phyloP scores from a whole-genome alignment of 1,140 invertebrate genomes.

The Cecropterus lyciades region DNA sequence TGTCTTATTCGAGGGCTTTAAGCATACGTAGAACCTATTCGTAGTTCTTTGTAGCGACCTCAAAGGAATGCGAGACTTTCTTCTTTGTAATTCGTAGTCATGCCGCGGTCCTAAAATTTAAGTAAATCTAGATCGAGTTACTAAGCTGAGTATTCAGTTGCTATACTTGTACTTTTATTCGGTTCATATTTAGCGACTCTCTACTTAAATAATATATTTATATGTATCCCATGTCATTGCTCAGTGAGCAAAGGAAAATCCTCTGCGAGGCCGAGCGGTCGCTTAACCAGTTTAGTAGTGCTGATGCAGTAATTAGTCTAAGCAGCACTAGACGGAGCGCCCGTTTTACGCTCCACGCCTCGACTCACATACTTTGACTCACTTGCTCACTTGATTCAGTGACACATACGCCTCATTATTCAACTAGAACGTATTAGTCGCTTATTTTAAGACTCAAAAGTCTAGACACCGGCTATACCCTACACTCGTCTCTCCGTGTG shows the following conservation, averaged over 20 bases:
- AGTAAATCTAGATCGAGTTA: too few relatives aligned
- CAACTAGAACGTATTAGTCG: conserved; percentile 49
- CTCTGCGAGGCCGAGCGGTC: conserved; percentile 37
- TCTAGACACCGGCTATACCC: conserved; percentile 48
- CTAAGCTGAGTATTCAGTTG: too few relatives aligned
- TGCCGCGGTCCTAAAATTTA: too few relatives aligned
- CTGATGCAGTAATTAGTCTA: conserved; percentile 74
- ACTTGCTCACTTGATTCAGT: conserved; percentile 52
- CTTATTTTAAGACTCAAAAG: conserved; percentile 44
- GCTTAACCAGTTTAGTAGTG: conserved; percentile 64
- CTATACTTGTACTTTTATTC: too few relatives aligned
- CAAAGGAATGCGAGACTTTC: too few relatives aligned
- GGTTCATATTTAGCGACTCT: too few relatives aligned
- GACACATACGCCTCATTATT: conserved; percentile 55
- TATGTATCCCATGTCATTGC: conserved; percentile 12
- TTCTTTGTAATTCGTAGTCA: too few relatives aligned
- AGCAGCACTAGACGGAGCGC: conserved; percentile 55
- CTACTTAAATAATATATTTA: background rate
- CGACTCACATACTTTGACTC: conserved; percentile 56
- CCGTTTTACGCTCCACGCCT: conserved; percentile 47
- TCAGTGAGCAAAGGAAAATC: conserved; percentile 23
- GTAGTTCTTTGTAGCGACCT: too few relatives aligned
- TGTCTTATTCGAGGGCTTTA: too few relatives aligned
- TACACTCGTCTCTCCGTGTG: conserved; percentile 45
- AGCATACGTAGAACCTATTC: too few relatives aligned